Base-by-base conservation (phyloP, 2,888 invertebrate genomes). In the Cephus runcator region DNA sequence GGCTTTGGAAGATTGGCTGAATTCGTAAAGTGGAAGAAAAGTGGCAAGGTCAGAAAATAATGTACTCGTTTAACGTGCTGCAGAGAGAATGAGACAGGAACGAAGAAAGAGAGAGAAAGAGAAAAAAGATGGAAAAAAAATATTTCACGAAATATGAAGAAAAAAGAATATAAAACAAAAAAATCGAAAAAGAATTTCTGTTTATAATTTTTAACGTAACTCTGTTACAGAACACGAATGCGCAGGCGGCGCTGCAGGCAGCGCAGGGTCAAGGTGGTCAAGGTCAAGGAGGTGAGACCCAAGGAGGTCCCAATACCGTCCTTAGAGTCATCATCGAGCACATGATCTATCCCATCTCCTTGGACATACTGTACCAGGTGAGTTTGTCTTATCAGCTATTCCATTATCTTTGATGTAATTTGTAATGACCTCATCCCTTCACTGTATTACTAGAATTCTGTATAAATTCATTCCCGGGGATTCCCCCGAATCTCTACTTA, bases 311-410 rank as follows among this genome's bases (percentile, higher is more conserved):
- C 81, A 98, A 98, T 93, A 97, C 98, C 76, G 99, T 99, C 85
- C 95, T 99, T 85, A 95, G 99, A 86, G 99, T 99, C 87, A 99
- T 99, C 92, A 97, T 99, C 88, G 99, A 99, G 93, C 98, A 99
- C 93, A 97, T 99, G 96, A 94, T 99, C 88, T 99, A 99, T 92
- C 99, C 99, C 76, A 98, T 99, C 88, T 98, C 98, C 78, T 95
- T 99, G 90, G 99, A 99, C 92, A 97, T 99, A 83, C 95, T 99
- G 85, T 97, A 98, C 92, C 95, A 95, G 94, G 96, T 96, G 91
- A 92, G 93, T 87, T 9, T 31, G 33, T 34, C 12, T 33, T 33
- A 71, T 30, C 31, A 71, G 0, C 9, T 71, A 34, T 71, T 12
- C 31, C 23, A 56, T 56, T 56, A 23, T 23, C 56, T 23, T 56